A percentile compares a stretch with the other conserved stretches of the same genome.
These are phyloP conservation scores for Amblyteles armatorius DNA, from an alignment of 2,888 invertebrate species.

Conservation along the genomic window DNA sequence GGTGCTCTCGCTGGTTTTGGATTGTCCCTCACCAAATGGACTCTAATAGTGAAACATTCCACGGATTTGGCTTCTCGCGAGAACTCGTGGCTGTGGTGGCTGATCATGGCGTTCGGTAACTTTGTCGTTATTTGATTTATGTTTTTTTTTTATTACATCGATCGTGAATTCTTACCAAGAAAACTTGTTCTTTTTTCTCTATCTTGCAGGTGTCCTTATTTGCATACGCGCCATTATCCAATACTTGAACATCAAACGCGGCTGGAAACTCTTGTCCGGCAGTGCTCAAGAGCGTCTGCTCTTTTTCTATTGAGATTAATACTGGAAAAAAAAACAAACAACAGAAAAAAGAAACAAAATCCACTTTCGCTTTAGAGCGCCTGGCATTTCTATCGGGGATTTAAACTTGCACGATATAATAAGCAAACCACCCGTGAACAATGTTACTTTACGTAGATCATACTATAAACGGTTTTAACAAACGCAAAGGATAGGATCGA, in stretches of 20 bases:
- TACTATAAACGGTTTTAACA: constrained; percentile 50
- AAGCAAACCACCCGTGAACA: constrained; percentile 57
- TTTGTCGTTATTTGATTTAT: constrained; percentile 53
- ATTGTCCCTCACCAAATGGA: constrained; percentile 97
- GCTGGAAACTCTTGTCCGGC: constrained; percentile 94
- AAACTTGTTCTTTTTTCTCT: constrained; percentile 49
- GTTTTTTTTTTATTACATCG: background rate
- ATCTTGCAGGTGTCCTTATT: constrained; percentile 90
- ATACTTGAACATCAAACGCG: constrained; percentile 95
- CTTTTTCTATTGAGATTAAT: constrained; percentile 90
- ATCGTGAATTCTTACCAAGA: constrained; percentile 4
- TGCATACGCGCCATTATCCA: constrained; percentile 95
- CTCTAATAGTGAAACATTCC: constrained; percentile 96
- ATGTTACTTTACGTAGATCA: constrained; percentile 64
- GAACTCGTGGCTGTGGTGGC: constrained; percentile 97
- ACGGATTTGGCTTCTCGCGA: constrained; percentile 94
- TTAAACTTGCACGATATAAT: constrained; percentile 73
- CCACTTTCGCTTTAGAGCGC: constrained; percentile 76
- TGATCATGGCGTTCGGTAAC: constrained; percentile 95
- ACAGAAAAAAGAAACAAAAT: constrained; percentile 44
- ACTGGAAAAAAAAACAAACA: constrained; percentile 39
- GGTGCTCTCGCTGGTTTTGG: constrained; percentile 97
- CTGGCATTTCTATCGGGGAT: constrained; percentile 80
- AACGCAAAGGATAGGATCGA: constrained; percentile 18
- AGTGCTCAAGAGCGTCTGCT: constrained; percentile 94